Evolutionary conservation across 2,797 vertebrate genomes (phyloP), one percentile per base, ranked within the genome.

Genomic region (Rousettus madagascariensis): DNA sequence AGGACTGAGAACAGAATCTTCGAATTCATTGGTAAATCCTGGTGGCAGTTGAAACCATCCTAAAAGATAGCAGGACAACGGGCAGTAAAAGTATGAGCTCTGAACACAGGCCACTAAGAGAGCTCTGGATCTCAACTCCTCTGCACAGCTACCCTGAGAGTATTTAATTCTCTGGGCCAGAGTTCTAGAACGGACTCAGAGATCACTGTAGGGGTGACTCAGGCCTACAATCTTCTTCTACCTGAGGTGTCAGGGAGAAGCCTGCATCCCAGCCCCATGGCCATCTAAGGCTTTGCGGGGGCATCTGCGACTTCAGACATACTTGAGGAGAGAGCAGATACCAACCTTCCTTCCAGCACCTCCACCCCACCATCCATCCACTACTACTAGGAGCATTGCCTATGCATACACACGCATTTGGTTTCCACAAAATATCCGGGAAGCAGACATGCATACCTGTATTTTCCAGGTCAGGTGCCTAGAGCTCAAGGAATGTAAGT

Each of bases 281-380:
- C 65, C 65, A 1, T 16, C 61, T 57, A 8, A 7, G 55, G 51
- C 55, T 9, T 28, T 13, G 2, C 19, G 28, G 20, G 19, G 41
- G 0, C 19, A 28, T 69, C 74, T 36, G 26, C 30, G 68, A 38
- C 59, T 69, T 59, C 33, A 61, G 15, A 75, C 1, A 2, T 9
- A 13, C 30, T 11, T 28, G 36, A 38, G 55, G 49, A 49, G 49
- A 17, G 16, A 28, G 36, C n/a, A 26, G 51, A 57, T 17, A 2
- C 46, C 12, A 19, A 9, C 30, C 10, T 43, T 59, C n/a, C 30
- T 63, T 11, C 22, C 43, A 43, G 24, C 22, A 7, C 28, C 6
- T 24, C n/a, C 15, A 0, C 6, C 36, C 28, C 15, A 0, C 6
- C 36, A 3, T 46, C 43, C 24, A 1, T 15, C 13, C 0, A 0